Conservation (phyloP, 2,113 vertebrate species). For the Microcebus tavaratra region DNA sequence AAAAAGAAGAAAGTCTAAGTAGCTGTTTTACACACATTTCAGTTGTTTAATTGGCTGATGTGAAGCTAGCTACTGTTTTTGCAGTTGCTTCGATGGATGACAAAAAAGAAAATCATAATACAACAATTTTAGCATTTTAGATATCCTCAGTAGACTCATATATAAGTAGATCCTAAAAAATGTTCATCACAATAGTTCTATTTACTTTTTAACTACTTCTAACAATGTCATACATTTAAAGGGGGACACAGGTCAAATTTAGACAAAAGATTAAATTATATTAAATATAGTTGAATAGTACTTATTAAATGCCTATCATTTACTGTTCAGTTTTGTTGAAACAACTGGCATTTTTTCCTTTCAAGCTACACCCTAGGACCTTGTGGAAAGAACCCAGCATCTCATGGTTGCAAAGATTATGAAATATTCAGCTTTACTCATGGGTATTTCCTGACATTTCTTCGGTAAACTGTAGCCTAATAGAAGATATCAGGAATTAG, state of each 20-base stretch:
- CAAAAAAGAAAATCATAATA: neutral
- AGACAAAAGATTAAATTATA: neutral
- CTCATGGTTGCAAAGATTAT: slow-evolving; percentile 30
- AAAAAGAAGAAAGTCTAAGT: slow-evolving; percentile 60
- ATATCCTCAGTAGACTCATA: slow-evolving; percentile 43
- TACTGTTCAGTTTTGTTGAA: slow-evolving; percentile 2
- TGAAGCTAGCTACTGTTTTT: slow-evolving; percentile 51
- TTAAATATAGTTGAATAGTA: neutral
- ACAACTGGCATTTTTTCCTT: neutral
- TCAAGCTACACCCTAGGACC: slow-evolving; percentile 15
- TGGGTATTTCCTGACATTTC: slow-evolving; percentile 70
- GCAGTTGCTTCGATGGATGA: slow-evolving; percentile 33
- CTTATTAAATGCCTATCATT: neutral
- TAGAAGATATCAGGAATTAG: slow-evolving; percentile 68
- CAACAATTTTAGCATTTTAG: slow-evolving; percentile 3
- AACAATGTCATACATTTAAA: neutral
- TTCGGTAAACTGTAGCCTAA: slow-evolving; percentile 63
- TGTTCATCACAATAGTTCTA: neutral
- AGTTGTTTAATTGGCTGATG: slow-evolving; percentile 40
- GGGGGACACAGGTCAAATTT: neutral
- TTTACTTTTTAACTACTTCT: slow-evolving; percentile 16
- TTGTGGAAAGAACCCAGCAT: slow-evolving; percentile 40
- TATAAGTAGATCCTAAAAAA: neutral
- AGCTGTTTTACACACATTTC: slow-evolving; percentile 43
- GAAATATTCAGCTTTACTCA: slow-evolving; percentile 40